These are phyloP conservation scores for Myotis pilosus DNA, from an alignment of 2,797 vertebrate species.

Conservation along the genomic window DNA sequence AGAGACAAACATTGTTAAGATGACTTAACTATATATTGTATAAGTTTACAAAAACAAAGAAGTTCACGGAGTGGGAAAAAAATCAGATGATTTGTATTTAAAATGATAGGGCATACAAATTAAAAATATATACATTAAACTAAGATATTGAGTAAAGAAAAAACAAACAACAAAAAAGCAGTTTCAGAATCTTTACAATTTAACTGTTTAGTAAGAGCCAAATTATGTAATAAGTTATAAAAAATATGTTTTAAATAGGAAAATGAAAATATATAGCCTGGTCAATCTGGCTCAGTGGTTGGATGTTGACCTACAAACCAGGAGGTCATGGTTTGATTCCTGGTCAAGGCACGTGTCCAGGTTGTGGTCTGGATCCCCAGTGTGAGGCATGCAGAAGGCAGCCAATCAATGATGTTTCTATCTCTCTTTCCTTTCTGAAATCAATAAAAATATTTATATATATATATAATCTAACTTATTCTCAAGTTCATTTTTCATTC, in stretches of 20 bases:
- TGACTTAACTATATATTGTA: not conserved
- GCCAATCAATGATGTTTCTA: too few species aligned
- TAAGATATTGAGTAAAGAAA: not conserved
- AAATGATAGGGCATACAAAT: not conserved
- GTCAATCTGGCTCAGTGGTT: too few species aligned
- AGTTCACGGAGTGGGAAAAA: not conserved
- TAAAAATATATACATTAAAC: not conserved
- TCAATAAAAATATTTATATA: too few species aligned
- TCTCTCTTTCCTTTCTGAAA: too few species aligned
- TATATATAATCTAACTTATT: not conserved
- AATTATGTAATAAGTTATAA: not conserved
- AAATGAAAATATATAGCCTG: not conserved
- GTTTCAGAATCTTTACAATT: not conserved
- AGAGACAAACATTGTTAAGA: not conserved
- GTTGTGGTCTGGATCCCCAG: too few species aligned
- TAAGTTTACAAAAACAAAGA: not conserved
- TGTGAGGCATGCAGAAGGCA: too few species aligned
- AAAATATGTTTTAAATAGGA: not conserved
- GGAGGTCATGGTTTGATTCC: too few species aligned
- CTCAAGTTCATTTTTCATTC: not conserved
- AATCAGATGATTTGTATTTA: not conserved
- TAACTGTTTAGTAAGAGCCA: not conserved
- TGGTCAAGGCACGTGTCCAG: too few species aligned
- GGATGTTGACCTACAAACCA: too few species aligned
- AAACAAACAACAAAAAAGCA: not conserved